Evolutionary conservation across 2,797 vertebrate genomes (phyloP), one percentile per base, ranked within the genome.

Genomic region (Enteromius argenteus): DNA sequence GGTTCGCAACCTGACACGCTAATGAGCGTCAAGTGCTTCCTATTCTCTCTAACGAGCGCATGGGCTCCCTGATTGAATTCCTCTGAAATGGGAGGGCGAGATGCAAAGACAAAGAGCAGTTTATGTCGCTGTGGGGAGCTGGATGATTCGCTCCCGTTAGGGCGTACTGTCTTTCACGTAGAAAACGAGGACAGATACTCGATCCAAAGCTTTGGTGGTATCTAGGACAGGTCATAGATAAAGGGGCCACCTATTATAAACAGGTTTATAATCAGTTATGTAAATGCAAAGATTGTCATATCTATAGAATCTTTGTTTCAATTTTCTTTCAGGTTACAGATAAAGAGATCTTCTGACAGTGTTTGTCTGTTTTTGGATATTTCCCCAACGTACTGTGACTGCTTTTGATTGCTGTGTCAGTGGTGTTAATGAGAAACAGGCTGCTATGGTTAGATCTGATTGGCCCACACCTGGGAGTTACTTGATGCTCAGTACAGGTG

Each of bases 21-120:
- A 88, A 85, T 79, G 82, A 86, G 64, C 66, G 4, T 85, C 81
- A 85, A 81, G 80, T 68, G 69, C 68, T 85, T n/a, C 46, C 72
- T 69, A 58, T 86, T 79, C 68, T 84, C 32, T 77, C 17, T 78
- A 79, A 84, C 27, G 9, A 83, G 86, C 35, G 35, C 83, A 82
- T 85, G 85, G 74, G 56, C 78, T 84, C 44, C 21, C 42, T 86
- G 74, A 88, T 66, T 88, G 60, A 84, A 85, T 87, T 83, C 71
- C 30, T 10, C 44, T 68, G 51, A 60, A 81, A 80, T 51, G 69
- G 6, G 42, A 78, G 56, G 66, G 42, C 19, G 67, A 39, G 17
- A 72, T 15, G 74, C 46, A 73, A 49, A 79, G 49, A 68, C 76
- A 72, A 79, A 84, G 66, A 79, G 4, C 46, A 58, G 49, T 83